Evolutionary conservation across 2,797 vertebrate species (phyloP).

Genomic region (Catostomus latipinnis): DNA sequence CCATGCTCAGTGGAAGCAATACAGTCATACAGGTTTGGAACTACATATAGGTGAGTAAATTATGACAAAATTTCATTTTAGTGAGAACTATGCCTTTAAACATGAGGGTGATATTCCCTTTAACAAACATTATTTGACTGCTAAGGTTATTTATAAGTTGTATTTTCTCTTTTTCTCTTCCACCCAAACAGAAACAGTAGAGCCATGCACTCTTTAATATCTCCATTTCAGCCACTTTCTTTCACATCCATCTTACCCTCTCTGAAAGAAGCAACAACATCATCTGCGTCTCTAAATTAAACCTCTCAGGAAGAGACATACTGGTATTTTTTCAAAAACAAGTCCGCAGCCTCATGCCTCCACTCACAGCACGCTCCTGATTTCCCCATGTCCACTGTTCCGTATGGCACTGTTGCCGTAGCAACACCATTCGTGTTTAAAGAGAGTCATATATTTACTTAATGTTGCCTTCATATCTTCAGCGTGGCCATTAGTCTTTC

Average conservation of each 20-base stretch:
- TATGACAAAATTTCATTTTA: no score
- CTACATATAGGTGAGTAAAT: no score
- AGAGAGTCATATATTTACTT: conserved; percentile 71
- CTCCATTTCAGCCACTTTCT: conserved; percentile 42
- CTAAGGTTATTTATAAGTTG: no score
- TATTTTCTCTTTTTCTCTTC: neutral
- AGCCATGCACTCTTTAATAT: neutral
- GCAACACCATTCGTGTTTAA: conserved; percentile 62
- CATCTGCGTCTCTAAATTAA: conserved; percentile 52
- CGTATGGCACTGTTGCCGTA: conserved; percentile 59
- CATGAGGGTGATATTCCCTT: no score
- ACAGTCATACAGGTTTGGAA: no score
- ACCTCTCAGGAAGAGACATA: conserved; percentile 35
- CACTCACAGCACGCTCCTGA: conserved; percentile 28
- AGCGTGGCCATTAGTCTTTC: conserved; percentile 64
- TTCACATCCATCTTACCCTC: conserved; percentile 51
- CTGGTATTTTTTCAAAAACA: conserved; percentile 41
- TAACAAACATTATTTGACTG: no score
- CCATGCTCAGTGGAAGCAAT: no score
- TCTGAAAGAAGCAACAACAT: conserved; percentile 35
- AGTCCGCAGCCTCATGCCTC: conserved; percentile 26
- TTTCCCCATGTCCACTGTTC: conserved; percentile 45
- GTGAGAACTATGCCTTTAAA: no score
- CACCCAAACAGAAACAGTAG: neutral
- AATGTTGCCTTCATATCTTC: conserved; percentile 68